Evolutionary conservation across 2,113 vertebrate species (phyloP), one percentile per base, ranked within the genome.

Genomic region (Symphodus melops): DNA sequence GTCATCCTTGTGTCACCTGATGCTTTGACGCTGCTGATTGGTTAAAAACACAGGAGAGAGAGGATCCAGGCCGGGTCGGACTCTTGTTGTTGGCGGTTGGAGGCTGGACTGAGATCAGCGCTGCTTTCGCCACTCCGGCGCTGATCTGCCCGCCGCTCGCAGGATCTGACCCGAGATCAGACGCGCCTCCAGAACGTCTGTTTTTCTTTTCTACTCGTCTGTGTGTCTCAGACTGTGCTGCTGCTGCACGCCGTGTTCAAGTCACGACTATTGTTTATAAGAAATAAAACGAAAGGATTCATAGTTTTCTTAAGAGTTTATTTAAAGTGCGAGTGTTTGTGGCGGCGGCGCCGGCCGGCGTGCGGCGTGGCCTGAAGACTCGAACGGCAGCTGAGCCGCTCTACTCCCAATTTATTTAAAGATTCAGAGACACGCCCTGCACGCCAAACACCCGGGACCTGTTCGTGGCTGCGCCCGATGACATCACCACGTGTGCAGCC

Each of bases 21-120:
- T 49, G 36, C 61, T 60, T 55, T 13, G 3, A 58, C 71, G 79
- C 78, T 75, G 72, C 86, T 71, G 72, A 83, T 83, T 74, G 84
- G 82, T 79, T 71, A 56, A 64, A 57, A 9, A 51, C 58, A 1
- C 21, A 4, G 39, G 5, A 20, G 21, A 25, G 8, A 6, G 39
- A 33, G 14, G 49, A 33, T 57, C 46, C 65, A 0, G 53, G 63
- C 77, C 68, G 8, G 49, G 33, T 28, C 39, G 9, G 60, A 60
- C 63, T 64, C 28, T 48, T 53, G 63, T 28, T 2, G 53, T 49
- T 79, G 79, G 68, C 7, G 75, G 44, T 46, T 10, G 42, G 59
- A 51, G 71, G 55, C 67, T 28, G 73, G 59, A 41, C 66, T 7
- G 55, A 72, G 62, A 77, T 52, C 82, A 65, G 85, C 44, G 39